Evolutionary conservation across 23 tunicate genomes (phyloP).

Genomic region (Trididemnum clinides): DNA sequence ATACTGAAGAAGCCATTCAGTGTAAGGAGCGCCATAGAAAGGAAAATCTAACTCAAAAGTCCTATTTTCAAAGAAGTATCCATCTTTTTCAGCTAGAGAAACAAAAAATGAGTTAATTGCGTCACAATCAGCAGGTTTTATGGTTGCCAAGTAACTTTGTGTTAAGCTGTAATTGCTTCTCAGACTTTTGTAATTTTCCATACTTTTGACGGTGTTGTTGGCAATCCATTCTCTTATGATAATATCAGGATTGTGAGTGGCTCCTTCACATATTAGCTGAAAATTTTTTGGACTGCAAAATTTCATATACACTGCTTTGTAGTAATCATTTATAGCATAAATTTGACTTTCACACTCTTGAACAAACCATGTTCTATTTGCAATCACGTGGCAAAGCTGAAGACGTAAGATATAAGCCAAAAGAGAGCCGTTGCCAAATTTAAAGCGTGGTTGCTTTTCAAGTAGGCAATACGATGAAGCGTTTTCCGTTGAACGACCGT

Average conservation of each 20-base stretch:
- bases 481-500: too few relatives aligned
- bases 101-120: constrained; percentile 35
- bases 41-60: neutral
- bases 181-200: too few relatives aligned
- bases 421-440: constrained; percentile 42
- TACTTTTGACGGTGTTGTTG: neutral
- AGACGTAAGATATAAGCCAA: constrained; percentile 55
- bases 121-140: neutral
- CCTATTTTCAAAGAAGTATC: neutral
- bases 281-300: constrained; percentile 37
- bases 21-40: constrained; percentile 21
- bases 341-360: constrained; percentile 24
- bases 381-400: constrained; percentile 35
- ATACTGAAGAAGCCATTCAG: constrained; percentile 62
- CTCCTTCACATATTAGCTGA: neutral
- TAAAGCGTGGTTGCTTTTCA: constrained; percentile 11
- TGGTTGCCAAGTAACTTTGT: too few relatives aligned
- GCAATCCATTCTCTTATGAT: neutral
- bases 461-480: neutral
- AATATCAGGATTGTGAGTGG: neutral
- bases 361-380: constrained; percentile 35
- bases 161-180: too few relatives aligned
- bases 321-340: constrained; percentile 48
- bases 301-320: constrained; percentile 43
- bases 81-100: neutral